Base-by-base conservation (phyloP, 1,140 invertebrate species). In the Drosophila kohkoa region DNA sequence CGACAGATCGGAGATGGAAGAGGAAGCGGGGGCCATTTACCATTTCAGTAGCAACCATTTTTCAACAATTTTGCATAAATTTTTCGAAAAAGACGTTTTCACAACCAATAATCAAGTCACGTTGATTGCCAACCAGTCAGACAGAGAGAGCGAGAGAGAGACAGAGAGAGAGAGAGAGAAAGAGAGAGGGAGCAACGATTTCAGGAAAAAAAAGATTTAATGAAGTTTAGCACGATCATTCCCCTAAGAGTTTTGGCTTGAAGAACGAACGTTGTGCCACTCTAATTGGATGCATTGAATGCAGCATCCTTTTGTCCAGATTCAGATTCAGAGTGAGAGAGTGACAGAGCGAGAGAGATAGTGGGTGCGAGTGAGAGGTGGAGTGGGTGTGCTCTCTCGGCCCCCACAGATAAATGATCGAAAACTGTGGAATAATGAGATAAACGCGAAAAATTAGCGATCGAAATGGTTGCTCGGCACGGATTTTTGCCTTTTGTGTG, bases 351-450 rank as follows among this genome's bases (percentile, higher is more conserved):
- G 35, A 2, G 15, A 1, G 3, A 57, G 32, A 55, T n/a, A 43
- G 38, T 52, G 57, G 15, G n/a, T 43, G 15, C 11, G 11, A 11
- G 57, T 11, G 20, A 0, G 13, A 11, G 63, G 8, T 13, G 16
- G 46, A 57, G 52, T 45, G 64, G 45, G 48, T 70, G 57, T 41
- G 67, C 62, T 25, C 20, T 25, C 20, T 74, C 75, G 13, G 70
- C 74, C 71, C 83, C 69, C 66, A 81, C 87, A 87, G 82, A 83
- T 90, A 90, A 90, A 90, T 87, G 88, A 77, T 88, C 75, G 71
- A 90, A 90, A 90, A 82, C 86, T 90, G 88, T 88, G 82, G 87
- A 90, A 90, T 90, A 90, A 90, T 90, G 87, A 90, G 87, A 90
- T 90, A 90, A 90, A 90, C 82, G 87, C 87, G 87, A 90, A 90